phyloP scores from a whole-genome alignment of 53 echinoderm and acorn worm genomes.

The Pentamera pediparva region DNA sequence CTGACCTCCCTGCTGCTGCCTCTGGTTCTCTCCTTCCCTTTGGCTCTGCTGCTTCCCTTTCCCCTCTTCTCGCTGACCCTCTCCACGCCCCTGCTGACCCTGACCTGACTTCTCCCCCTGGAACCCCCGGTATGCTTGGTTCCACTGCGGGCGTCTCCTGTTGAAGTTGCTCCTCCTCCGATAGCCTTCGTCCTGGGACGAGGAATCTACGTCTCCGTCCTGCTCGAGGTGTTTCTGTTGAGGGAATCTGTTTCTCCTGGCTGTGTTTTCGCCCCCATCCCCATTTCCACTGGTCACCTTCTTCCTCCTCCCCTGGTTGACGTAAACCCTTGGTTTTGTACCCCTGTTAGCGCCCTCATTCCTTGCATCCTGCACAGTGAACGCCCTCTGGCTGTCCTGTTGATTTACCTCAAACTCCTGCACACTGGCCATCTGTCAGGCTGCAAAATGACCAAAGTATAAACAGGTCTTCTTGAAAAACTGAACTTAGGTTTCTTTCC shows the following conservation, averaged over 20 bases:
- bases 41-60: not conserved
- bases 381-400: too few relatives aligned
- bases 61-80: not conserved
- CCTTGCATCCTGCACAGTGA: too few relatives aligned
- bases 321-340: too few relatives aligned
- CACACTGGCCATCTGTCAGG: too few relatives aligned
- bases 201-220: constrained; percentile 14
- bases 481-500: too few relatives aligned
- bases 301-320: not conserved
- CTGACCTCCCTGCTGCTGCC: too few relatives aligned
- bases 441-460: too few relatives aligned
- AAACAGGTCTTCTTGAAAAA: too few relatives aligned
- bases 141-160: constrained; percentile 15
- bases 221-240: not conserved
- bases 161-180: constrained; percentile 14
- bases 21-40: too few relatives aligned
- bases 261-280: not conserved
- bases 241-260: not conserved
- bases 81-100: not conserved
- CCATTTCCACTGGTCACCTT: not conserved
- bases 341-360: too few relatives aligned
- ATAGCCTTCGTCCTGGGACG: constrained; percentile 23
- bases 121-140: constrained; percentile 20
- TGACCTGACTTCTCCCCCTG: not conserved
- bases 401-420: too few relatives aligned